phyloP scores from a whole-genome alignment of 1,140 invertebrate species.

The Magallana angulata region DNA sequence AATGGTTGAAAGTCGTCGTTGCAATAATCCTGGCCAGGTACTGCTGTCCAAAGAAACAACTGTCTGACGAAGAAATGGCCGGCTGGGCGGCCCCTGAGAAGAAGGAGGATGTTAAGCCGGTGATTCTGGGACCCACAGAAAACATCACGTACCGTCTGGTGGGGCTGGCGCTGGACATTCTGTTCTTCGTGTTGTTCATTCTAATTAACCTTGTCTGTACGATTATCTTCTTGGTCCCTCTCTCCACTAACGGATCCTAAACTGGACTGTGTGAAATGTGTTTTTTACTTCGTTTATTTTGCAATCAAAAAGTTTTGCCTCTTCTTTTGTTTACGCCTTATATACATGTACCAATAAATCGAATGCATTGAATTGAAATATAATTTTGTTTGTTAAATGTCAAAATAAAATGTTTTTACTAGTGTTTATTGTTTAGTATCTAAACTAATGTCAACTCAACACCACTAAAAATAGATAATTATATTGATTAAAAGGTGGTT shows the following conservation, averaged over 20 bases:
- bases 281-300: too few relatives aligned
- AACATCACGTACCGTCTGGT: conserved; percentile 14
- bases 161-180: conserved; percentile 26
- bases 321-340: too few relatives aligned
- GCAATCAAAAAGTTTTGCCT: too few relatives aligned
- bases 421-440: too few relatives aligned
- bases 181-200: conserved; percentile 23
- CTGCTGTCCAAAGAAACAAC: conserved; percentile 41
- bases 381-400: too few relatives aligned
- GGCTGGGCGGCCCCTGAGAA: not conserved
- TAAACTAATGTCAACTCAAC: too few relatives aligned
- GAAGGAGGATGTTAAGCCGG: not conserved
- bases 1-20: conserved; percentile 35
- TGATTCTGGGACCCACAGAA: not conserved
- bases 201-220: conserved; percentile 14
- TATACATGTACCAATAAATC: too few relatives aligned
- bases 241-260: conserved; percentile 5
- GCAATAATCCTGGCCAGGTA: conserved; percentile 45
- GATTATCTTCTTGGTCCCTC: not conserved
- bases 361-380: too few relatives aligned
- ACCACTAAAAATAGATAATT: too few relatives aligned
- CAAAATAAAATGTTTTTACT: too few relatives aligned
- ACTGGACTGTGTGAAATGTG: too few relatives aligned
- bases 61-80: conserved; percentile 15
- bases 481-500: too few relatives aligned